phyloP scores from a whole-genome alignment of 2,113 vertebrate genomes.

The Delphinapterus leucas region DNA sequence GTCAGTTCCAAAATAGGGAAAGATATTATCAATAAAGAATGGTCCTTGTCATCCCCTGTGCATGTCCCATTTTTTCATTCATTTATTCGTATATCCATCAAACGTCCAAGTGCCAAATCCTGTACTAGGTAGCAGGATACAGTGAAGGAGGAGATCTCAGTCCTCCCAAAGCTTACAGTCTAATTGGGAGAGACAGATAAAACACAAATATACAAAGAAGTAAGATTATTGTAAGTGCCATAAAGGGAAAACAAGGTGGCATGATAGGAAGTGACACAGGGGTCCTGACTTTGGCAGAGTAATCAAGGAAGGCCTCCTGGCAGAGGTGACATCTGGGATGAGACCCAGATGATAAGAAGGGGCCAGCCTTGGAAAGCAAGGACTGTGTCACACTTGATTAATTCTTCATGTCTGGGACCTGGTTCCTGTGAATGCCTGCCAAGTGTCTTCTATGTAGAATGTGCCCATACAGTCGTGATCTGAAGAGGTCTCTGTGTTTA shows the following conservation, averaged over 20 bases:
- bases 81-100: neutral
- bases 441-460: neutral
- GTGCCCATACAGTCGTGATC: neutral
- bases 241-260: neutral
- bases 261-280: fast-evolving
- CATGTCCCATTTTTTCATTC: neutral
- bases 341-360: neutral
- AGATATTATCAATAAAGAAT: neutral
- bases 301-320: neutral
- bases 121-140: neutral
- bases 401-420: neutral
- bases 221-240: neutral
- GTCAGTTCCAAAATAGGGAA: neutral
- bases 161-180: neutral
- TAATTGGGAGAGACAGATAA: neutral
- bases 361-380: neutral
- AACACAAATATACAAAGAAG: neutral
- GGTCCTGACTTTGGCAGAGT: neutral
- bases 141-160: neutral
- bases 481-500: neutral
- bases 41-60: neutral
- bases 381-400: neutral
- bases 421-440: neutral
- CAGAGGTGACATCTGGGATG: neutral
- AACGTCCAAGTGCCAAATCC: neutral